Percentiles rank a stretch among this genome's conserved stretches.
phyloP scores from a whole-genome alignment of 1,140 invertebrate species.

The Galleria mellonella region DNA sequence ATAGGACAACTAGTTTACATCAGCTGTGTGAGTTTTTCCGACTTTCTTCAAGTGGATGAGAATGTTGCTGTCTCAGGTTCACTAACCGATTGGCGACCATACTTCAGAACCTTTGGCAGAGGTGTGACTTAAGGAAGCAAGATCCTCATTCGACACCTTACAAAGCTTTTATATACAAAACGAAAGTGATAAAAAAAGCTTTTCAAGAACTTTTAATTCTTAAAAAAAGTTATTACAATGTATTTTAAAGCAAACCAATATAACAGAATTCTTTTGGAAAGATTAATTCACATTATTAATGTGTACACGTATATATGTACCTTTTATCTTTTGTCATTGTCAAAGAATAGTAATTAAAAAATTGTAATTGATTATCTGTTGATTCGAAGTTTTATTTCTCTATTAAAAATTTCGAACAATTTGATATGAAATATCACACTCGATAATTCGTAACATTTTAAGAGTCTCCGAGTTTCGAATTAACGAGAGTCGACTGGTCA shows the following conservation, averaged over 20 bases:
- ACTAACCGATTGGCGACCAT: slow-evolving; percentile 15
- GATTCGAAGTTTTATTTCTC: no score
- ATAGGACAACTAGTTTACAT: slow-evolving; percentile 1
- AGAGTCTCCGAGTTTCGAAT: no score
- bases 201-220: slow-evolving; percentile 20
- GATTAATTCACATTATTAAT: slow-evolving; percentile 21
- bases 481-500: no score
- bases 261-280: slow-evolving; percentile 22
- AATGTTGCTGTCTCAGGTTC: slow-evolving; percentile 15
- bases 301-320: slow-evolving; percentile 18
- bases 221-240: slow-evolving; percentile 19
- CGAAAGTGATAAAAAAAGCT: slow-evolving; percentile 18
- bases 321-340: slow-evolving; percentile 15
- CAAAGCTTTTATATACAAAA: slow-evolving; percentile 24
- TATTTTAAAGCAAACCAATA: slow-evolving; percentile 22
- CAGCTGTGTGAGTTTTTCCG: slow-evolving; percentile 5
- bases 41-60: slow-evolving; percentile 6
- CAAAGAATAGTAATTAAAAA: no score
- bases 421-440: no score
- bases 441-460: no score
- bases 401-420: no score
- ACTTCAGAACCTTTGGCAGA: slow-evolving; percentile 18
- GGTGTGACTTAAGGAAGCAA: slow-evolving; percentile 22
- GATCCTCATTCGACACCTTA: slow-evolving; percentile 19
- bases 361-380: no score